Evolutionary conservation across 1,140 invertebrate genomes (phyloP), one percentile per base, ranked within the genome.

Genomic region (Augochlora pura): DNA sequence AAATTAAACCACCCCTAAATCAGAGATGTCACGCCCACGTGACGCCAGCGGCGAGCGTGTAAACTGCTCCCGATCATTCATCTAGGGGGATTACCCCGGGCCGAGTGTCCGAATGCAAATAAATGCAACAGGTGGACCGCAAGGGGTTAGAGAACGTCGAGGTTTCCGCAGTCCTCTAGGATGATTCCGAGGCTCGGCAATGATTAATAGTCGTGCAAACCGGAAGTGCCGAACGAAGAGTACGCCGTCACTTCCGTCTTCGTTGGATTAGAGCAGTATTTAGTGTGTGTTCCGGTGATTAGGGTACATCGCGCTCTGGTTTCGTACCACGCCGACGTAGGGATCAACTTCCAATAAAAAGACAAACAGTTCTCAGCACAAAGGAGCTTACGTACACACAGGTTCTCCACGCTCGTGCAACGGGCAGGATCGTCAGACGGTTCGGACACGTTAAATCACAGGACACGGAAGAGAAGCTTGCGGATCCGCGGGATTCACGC

Each of bases 341-440:
- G 6, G 54, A 25, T 46, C 14, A 12, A 25, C 16, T 52, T 18
- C 16, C 14, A 14, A 4, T 38, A 38, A 62, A 21, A 21, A 14
- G 4, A 68, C 18, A 32, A 52, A 18, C 57, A 42, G 64, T 16
- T 66, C 25, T 8, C 1, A 69, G 59, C n/a, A 68, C 32, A 66
- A n/a, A 59, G 8, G 32, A 68, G 39, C 68, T 27, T 68, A 54
- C 39, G 60, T 49, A 89, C 94, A 86, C 80, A 81, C 77, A 77
- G 74, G 79, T 85, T 84, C n/a, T n/a, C 82, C 80, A 82, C 81
- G 83, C 86, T 85, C 86, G 84, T 87, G 83, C 85, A 84, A 68
- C 38, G 39, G 25, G 38, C 32, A 27, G 38, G 39, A 12, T 85
- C 64, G n/a, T 21, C 27, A 21, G 25, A 27, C 4, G 18, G 1